Evolutionary conservation across 2,113 vertebrate species (phyloP), one percentile per base, ranked within the genome.

Genomic region (Anhinga rufa): DNA sequence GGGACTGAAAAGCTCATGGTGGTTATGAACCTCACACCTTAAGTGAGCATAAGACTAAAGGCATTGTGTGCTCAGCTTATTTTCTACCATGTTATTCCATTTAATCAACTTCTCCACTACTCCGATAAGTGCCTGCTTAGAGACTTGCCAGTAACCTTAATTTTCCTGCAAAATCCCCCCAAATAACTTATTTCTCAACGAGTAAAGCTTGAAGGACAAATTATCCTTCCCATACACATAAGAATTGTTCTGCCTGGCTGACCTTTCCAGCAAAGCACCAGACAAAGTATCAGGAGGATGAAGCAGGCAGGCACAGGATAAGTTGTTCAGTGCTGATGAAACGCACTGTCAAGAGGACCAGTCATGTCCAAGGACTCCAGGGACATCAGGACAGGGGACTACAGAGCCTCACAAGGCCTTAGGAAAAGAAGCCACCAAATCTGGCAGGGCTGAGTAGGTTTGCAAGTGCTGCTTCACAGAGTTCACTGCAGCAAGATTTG

Each of bases 171-270:
- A 93, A 97, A 96, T 89, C 66, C 58, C 29, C 72, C 44, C 68
- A 31, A 89, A 94, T 46, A 95, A 94, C 58, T 85, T 93, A 89
- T 65, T 95, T 96, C 38, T 85, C n/a, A 86, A 91, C 95, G 93
- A 96, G 96, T 95, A 95, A 92, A 94, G 68, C 81, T 92, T 82
- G 69, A 93, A 91, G 79, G 91, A 96, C 95, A 90, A 96, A 95
- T 93, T 65, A 91, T 79, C 78, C 68, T 84, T 92, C 52, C 54
- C 61, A 62, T 57, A 94, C 46, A 82, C 28, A 31, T 84, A 90
- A 95, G 42, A 91, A 89, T 51, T 0, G 9, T 94, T 94, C 88
- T 88, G 93, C 94, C 68, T 94, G 90, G 72, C 77, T 96, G 92
- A 92, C 62, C 64, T 88, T 92, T 64, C 61, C 60, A 86, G 71